These are phyloP conservation scores for Muscicapa comitata DNA, from an alignment of 2,797 vertebrate species.

Conservation along the genomic window DNA sequence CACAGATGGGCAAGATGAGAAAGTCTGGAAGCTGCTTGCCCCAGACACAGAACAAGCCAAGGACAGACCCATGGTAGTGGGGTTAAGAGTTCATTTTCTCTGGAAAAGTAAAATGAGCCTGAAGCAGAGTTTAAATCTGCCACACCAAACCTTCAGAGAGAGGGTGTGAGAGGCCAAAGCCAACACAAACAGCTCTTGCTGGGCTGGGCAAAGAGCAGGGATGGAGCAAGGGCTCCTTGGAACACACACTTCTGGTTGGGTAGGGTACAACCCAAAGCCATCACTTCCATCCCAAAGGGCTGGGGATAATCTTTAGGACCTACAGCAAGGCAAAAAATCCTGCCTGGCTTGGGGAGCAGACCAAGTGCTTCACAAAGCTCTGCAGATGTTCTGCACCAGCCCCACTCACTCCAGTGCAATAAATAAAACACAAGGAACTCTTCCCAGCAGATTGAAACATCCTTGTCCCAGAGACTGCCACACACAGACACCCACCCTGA, in stretches of 20 bases:
- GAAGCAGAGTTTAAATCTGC: neutral
- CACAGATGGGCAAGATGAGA: neutral
- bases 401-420: accelerated
- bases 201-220: neutral
- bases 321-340: accelerated
- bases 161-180: neutral
- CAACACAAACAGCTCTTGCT: neutral
- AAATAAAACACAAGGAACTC: accelerated
- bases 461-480: accelerated
- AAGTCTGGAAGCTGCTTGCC: neutral
- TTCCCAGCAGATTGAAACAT: neutral
- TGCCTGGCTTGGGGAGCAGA: neutral
- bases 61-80: neutral
- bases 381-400: neutral
- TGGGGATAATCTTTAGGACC: neutral
- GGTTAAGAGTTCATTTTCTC: neutral
- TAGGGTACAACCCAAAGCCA: neutral
- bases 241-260: accelerated
- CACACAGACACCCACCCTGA: neutral
- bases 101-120: neutral
- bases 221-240: accelerated
- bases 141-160: neutral
- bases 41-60: neutral
- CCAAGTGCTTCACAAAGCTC: neutral
- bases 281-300: neutral